Evolutionary conservation across 2,113 vertebrate genomes (phyloP).

Genomic region (Gambusia holbrooki): DNA sequence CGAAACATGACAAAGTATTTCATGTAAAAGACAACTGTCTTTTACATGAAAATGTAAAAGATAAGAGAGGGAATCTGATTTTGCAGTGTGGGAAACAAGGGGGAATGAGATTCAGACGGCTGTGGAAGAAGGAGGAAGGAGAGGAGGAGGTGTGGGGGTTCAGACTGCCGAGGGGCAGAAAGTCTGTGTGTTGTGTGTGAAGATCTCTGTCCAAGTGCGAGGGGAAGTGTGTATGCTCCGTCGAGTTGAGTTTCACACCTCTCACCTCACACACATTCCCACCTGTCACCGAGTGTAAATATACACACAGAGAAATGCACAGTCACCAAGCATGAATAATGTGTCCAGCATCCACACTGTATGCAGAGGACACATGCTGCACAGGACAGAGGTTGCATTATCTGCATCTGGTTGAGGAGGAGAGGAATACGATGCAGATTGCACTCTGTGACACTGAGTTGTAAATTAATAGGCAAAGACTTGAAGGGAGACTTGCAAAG

Average conservation of each 20-base stretch:
- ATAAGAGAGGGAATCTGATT: constrained; percentile 9
- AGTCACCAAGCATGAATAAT: constrained; percentile 61
- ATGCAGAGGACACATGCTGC: background rate
- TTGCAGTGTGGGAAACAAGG: constrained; percentile 10
- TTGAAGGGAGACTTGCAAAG: background rate
- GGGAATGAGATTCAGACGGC: background rate
- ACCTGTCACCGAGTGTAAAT: constrained; percentile 83
- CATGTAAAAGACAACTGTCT: too few relatives aligned
- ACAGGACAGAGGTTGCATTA: background rate
- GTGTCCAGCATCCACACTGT: constrained; percentile 12
- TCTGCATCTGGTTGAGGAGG: background rate
- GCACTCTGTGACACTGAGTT: background rate
- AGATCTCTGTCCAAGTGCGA: constrained; percentile 64
- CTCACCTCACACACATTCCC: constrained; percentile 79
- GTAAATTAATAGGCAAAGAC: background rate
- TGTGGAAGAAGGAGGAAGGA: background rate
- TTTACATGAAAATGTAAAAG: background rate
- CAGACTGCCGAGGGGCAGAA: constrained; percentile 41
- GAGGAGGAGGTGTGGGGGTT: background rate
- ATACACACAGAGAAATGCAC: constrained; percentile 68
- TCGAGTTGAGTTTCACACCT: constrained; percentile 78
- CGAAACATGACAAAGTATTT: too few relatives aligned
- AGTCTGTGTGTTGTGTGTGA: constrained; percentile 56
- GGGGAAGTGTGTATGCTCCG: constrained; percentile 61
- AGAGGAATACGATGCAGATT: background rate